phyloP scores from a whole-genome alignment of 2,797 vertebrate species.

The Anguilla megastoma region DNA sequence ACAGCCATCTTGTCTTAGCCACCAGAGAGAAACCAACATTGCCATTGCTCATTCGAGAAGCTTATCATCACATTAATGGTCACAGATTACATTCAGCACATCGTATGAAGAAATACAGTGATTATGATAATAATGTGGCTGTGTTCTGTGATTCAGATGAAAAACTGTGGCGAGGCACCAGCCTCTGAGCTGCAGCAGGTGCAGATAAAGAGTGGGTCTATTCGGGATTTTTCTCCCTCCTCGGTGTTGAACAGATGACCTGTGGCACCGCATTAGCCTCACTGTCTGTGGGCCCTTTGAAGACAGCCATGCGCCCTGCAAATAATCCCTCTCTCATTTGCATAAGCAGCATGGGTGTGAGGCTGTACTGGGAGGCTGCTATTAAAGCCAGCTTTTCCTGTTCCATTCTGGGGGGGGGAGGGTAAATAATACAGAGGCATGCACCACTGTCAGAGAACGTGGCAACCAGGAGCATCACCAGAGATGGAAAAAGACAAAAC shows the following conservation, averaged over 20 bases:
- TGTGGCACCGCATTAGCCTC: slow-evolving; percentile 50
- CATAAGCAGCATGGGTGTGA: slow-evolving; percentile 48
- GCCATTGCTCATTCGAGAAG: not conserved
- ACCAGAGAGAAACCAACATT: too few relatives aligned
- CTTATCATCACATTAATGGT: not conserved
- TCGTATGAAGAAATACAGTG: not conserved
- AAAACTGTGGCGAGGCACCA: not conserved
- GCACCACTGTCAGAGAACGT: not conserved
- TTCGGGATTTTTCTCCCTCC: not conserved
- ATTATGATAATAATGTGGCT: slow-evolving; percentile 6
- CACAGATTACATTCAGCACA: not conserved
- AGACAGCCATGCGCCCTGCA: slow-evolving; percentile 57
- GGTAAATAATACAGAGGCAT: not conserved
- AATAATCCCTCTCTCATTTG: slow-evolving; percentile 59
- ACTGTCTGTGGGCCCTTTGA: slow-evolving; percentile 50
- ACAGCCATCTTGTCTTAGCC: not conserved
- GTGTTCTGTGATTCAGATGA: slow-evolving; percentile 7
- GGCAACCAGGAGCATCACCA: not conserved
- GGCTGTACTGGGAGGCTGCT: slow-evolving; percentile 48
- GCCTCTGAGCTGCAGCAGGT: not conserved
- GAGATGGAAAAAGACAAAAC: not conserved
- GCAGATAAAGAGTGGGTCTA: not conserved
- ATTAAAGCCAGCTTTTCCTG: slow-evolving; percentile 61
- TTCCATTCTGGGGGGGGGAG: slow-evolving; percentile 50
- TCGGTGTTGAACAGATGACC: slow-evolving; percentile 36